These are phyloP conservation scores for Nothura maculosa DNA, from an alignment of 2,797 vertebrate genomes.

Conservation along the genomic window DNA sequence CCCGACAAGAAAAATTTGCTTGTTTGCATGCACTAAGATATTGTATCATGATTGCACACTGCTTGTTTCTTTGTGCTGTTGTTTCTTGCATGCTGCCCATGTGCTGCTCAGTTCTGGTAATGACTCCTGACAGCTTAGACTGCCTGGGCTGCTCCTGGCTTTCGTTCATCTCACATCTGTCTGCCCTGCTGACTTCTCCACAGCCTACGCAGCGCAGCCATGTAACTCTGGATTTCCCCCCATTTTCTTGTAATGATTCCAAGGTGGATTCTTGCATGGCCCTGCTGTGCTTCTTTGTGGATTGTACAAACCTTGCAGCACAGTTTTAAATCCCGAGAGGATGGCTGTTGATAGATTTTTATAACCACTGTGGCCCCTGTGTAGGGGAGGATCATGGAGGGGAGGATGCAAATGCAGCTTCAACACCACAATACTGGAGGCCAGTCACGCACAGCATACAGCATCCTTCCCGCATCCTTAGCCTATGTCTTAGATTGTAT, in stretches of 20 bases:
- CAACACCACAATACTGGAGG: background rate
- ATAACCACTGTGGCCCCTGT: background rate
- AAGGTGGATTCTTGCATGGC: background rate
- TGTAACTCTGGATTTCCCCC: background rate
- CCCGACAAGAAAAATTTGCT: background rate
- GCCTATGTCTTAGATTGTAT: background rate
- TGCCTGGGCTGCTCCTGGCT: background rate
- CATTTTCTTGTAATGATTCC: background rate
- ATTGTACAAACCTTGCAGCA: background rate
- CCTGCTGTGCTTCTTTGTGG: background rate
- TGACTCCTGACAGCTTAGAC: background rate
- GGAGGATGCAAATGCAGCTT: background rate
- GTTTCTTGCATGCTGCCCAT: background rate
- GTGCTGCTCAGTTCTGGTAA: background rate
- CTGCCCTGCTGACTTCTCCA: background rate
- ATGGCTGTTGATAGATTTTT: background rate
- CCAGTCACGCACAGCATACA: fast-evolving
- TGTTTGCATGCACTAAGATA: background rate
- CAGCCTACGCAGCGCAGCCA: background rate
- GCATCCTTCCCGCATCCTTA: background rate
- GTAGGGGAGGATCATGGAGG: background rate
- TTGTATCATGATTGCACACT: background rate
- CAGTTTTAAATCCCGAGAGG: background rate
- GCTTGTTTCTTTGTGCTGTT: background rate
- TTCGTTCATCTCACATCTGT: background rate